Evolutionary conservation across 2,113 vertebrate species (phyloP), one percentile per base, ranked within the genome.

Genomic region (Crotalus helleri): DNA sequence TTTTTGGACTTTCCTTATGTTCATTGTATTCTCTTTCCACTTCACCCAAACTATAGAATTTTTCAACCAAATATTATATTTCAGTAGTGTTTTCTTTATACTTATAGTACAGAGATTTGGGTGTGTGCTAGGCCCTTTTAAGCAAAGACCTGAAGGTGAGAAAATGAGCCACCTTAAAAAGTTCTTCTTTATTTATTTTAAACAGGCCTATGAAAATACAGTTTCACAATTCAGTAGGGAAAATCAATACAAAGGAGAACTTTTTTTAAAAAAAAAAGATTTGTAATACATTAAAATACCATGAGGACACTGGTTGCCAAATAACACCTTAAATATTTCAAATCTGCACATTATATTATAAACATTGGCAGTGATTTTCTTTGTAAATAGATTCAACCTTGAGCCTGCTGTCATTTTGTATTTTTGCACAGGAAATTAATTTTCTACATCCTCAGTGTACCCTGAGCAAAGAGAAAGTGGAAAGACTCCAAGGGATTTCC

Each of bases 381-480:
- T 97, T 96, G 96, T 98, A 98, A 98, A 98, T 97, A 97, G 95
- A 93, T 97, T 98, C 98, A 98, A 98, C 97, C 97, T 98, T 96
- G 94, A 97, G 97, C 97, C 97, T 97, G 97, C 97, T 98, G 97
- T 98, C 98, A 97, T 98, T 97, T 98, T 93, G 91, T 97, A 97
- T 97, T 98, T 98, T 98, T 98, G 96, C 96, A 98, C 97, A 98
- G 98, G 98, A 98, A 98, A 98, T 98, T 98, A 98, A 97, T 97
- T 98, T 98, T 97, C 97, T 98, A 92, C 92, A 97, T 98, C 96
- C 93, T 97, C 96, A 96, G 94, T 95, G 96, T 96, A 95, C 94
- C 95, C 95, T 96, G 92, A 95, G 94, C 97, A 97, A 96, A 97
- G 94, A 95, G 96, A 97, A 97, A 96, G 95, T 97, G 1, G 17